These are phyloP conservation scores for Patagioenas fasciata DNA, from an alignment of 2,113 vertebrate species.

Conservation along the genomic window DNA sequence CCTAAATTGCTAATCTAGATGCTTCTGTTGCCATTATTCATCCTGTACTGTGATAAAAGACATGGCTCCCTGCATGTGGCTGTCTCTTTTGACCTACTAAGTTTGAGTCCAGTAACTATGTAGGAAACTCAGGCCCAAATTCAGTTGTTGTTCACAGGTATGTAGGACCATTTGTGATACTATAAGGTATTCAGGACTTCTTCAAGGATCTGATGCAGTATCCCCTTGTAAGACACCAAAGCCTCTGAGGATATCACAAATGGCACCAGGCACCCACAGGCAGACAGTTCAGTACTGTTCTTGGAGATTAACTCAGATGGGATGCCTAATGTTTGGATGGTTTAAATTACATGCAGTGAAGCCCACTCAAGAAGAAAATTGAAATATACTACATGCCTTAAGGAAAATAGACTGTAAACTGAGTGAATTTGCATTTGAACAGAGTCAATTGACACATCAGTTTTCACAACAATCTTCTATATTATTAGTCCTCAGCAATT, in stretches of 20 bases:
- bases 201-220: background rate
- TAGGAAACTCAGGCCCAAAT: background rate
- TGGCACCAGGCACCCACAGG: accelerated
- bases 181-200: background rate
- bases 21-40: background rate
- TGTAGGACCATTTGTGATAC: background rate
- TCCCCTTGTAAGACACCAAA: background rate
- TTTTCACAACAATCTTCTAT: background rate
- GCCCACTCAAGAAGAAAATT: background rate
- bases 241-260: background rate
- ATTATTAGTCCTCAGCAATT: background rate
- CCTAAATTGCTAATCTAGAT: background rate
- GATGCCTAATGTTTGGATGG: background rate
- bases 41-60: background rate
- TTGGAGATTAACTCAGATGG: background rate
- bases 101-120: background rate
- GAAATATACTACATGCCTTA: background rate
- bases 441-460: background rate
- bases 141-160: background rate
- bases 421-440: background rate
- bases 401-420: background rate
- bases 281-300: background rate
- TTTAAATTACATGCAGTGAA: background rate
- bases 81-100: background rate
- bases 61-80: accelerated